Evolutionary conservation across 2,888 invertebrate genomes (phyloP), one percentile per base, ranked within the genome.

Genomic region (Heliconius charithonia): DNA sequence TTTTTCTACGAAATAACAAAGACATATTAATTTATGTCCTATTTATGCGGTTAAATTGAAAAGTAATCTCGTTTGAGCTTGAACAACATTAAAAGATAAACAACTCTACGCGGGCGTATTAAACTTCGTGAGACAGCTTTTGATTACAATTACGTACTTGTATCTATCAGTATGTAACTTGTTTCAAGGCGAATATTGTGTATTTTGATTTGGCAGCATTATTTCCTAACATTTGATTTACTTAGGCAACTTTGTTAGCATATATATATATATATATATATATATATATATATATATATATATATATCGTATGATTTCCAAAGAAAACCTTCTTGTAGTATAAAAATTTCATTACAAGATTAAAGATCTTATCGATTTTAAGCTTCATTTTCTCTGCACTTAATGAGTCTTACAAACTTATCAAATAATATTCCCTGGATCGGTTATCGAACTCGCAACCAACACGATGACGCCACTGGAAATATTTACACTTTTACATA

Each of bases 61-160:
- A 79, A 71, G 75, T 79, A 79, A 78, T 78, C 59, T 62, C 67
- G 74, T 78, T 74, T 73, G 69, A 74, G 63, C 69, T 76, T 74
- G 69, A 73, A 74, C 75, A 72, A 75, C 69, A 65, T 62, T 66
- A 69, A n/a, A 73, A 77, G 76, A 78, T 67, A 75, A 77, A 79
- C 77, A 79, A 80, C 56, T 62, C 25, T 69, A 69, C 41, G 78
- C 56, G 75, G 72, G 67, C 78, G 69, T 78, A 80, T 81, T 80
- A 78, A 81, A 82, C 81, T 82, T 78, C 66, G 77, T 75, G 79
- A 78, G 77, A 79, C 65, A 77, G 77, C 77, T 76, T 79, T 77
- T 81, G 79, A 79, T 82, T 78, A 76, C 80, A 71, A 79, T 76
- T 79, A 29, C 4, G 29, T 29, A 80, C 77, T 75, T 75, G 37